Conservation (phyloP, 2,888 invertebrate genomes). For the Nemapogon koenigi region DNA sequence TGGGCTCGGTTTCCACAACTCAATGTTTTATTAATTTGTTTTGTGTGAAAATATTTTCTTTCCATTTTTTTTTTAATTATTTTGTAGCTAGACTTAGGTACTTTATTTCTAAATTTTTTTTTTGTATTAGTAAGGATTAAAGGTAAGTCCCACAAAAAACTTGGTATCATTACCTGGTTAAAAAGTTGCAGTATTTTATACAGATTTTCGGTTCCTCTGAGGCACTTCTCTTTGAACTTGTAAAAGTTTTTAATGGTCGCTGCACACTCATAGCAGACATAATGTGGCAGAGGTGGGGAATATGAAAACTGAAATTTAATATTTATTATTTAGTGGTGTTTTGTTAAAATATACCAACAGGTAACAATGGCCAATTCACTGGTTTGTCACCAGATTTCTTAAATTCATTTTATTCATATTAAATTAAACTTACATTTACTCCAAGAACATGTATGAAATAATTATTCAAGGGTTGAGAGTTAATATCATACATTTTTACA, state of each 20-base stretch:
- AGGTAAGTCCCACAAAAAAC: not conserved
- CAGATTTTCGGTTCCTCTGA: slow-evolving; percentile 30
- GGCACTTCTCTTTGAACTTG: slow-evolving; percentile 35
- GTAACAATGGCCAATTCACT: no score
- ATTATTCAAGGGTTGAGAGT: slow-evolving; percentile 29
- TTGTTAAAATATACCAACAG: no score
- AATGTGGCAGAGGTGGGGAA: slow-evolving; percentile 20
- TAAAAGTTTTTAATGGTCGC: slow-evolving; percentile 34
- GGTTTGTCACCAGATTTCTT: no score
- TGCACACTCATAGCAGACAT: slow-evolving; percentile 41
- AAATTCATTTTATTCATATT: slow-evolving; percentile 1
- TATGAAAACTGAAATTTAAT: not conserved
- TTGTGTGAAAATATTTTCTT: not conserved
- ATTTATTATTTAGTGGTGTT: no score
- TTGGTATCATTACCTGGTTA: slow-evolving; percentile 30
- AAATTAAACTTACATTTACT: slow-evolving; percentile 35
- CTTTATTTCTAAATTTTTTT: not conserved
- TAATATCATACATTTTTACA: slow-evolving; percentile 36
- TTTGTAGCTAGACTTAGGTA: not conserved
- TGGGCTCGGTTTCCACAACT: no score
- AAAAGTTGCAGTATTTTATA: slow-evolving; percentile 27
- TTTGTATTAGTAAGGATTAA: not conserved
- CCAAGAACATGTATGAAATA: slow-evolving; percentile 37
- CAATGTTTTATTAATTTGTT: no score
- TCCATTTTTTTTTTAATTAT: not conserved